Conservation (phyloP, 2,113 vertebrate genomes). For the Pseudorectes ferrugineus region DNA sequence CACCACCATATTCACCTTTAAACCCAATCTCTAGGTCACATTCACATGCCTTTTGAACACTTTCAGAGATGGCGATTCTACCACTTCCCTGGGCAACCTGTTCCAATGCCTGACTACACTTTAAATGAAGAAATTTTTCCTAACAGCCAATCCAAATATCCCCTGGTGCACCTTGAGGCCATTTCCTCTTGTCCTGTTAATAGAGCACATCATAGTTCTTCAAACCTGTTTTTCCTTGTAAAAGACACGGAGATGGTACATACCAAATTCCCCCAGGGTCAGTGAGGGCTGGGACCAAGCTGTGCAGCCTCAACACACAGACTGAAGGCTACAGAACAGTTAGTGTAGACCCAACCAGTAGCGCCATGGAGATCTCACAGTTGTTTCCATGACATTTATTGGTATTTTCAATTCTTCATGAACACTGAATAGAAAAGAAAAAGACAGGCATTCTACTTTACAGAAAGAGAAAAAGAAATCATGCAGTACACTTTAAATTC, state of each 20-base stretch:
- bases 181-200: not conserved
- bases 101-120: not conserved
- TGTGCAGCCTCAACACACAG: fast-evolving
- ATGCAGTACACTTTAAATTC: not conserved
- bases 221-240: not conserved
- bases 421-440: not conserved
- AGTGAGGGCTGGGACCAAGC: not conserved
- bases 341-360: not conserved
- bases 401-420: not conserved
- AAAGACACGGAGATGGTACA: not conserved
- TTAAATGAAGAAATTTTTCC: not conserved
- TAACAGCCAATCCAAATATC: not conserved
- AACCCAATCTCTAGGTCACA: not conserved
- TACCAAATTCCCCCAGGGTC: fast-evolving
- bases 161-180: not conserved
- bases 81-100: not conserved
- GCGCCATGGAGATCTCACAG: not conserved
- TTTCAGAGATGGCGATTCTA: not conserved
- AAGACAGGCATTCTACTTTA: not conserved
- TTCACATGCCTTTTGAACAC: not conserved
- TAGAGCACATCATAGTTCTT: not conserved
- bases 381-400: not conserved
- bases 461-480: not conserved
- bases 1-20: not conserved
- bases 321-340: not conserved